phyloP scores from a whole-genome alignment of 53 echinoderm and acorn worm genomes.

The Stichopus horrens region DNA sequence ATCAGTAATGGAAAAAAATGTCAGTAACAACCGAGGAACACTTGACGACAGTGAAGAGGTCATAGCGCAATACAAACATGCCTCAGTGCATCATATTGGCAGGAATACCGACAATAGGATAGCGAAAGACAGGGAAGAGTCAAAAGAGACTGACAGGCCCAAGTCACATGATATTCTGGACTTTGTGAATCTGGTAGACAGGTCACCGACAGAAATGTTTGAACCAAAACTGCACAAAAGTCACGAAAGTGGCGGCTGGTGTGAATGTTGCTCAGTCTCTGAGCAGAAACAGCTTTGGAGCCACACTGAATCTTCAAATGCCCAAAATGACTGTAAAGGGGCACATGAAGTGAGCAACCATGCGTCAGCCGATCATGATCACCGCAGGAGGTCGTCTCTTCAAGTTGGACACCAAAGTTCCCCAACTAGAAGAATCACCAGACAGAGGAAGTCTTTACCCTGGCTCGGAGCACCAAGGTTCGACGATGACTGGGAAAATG shows the following conservation, averaged over 20 bases:
- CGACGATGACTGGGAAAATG: too few relatives aligned
- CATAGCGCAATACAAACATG: too few relatives aligned
- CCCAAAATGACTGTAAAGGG: neutral
- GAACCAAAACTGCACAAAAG: neutral
- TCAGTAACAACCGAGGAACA: neutral
- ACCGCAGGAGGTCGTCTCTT: neutral
- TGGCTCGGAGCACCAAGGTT: conserved; percentile 28
- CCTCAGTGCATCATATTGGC: too few relatives aligned
- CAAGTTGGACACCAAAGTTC: neutral
- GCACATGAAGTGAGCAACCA: neutral
- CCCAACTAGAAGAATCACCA: neutral
- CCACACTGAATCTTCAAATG: neutral
- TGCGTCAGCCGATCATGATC: neutral
- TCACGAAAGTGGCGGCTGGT: neutral
- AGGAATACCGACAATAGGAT: neutral
- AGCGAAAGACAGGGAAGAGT: neutral
- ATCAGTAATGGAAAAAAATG: neutral
- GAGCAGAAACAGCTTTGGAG: conserved; percentile 20
- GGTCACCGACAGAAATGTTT: neutral
- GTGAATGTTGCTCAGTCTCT: conserved; percentile 30
- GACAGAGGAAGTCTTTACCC: conserved; percentile 17
- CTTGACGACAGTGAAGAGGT: too few relatives aligned
- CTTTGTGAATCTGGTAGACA: neutral
- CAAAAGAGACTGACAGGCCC: neutral
- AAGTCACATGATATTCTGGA: neutral